These are phyloP conservation scores for Kryptolebias ocellatus DNA, from an alignment of 2,797 vertebrate species.

Conservation along the genomic window DNA sequence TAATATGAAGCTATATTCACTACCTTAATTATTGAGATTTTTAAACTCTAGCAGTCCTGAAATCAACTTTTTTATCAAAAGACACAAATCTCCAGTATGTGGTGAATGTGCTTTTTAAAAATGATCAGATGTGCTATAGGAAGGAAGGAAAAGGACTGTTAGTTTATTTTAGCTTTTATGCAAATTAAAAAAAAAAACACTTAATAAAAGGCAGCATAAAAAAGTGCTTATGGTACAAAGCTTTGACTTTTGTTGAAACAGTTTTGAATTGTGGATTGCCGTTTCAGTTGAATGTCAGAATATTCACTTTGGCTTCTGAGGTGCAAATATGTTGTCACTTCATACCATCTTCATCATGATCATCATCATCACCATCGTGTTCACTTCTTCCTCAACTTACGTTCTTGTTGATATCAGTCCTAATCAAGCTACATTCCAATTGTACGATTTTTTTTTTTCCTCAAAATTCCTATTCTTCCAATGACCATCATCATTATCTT, in stretches of 20 bases:
- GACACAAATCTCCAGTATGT: too few species aligned
- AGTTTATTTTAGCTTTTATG: too few species aligned
- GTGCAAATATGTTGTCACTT: conserved; percentile 13
- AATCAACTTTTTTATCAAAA: too few species aligned
- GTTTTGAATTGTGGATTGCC: conserved; percentile 5
- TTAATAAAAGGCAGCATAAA: too few species aligned
- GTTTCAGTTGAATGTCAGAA: not conserved
- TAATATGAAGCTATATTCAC: too few species aligned
- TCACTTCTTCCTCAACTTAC: conserved; percentile 24
- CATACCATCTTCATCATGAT: conserved; percentile 16
- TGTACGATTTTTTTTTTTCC: conserved; percentile 3
- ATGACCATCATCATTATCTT: conserved; percentile 10
- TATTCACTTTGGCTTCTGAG: not conserved
- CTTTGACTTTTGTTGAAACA: conserved; percentile 2
- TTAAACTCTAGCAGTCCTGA: too few species aligned
- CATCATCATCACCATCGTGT: conserved; percentile 7
- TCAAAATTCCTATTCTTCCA: conserved; percentile 10
- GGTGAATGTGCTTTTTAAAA: too few species aligned
- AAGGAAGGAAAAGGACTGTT: too few species aligned
- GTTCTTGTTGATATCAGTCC: conserved; percentile 21
- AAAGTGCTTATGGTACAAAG: not conserved
- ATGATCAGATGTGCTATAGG: too few species aligned
- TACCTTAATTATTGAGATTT: too few species aligned
- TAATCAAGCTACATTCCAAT: conserved; percentile 37
- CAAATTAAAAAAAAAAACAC: too few species aligned